phyloP scores from a whole-genome alignment of 2,113 vertebrate genomes.

The Nerophis ophidion region DNA sequence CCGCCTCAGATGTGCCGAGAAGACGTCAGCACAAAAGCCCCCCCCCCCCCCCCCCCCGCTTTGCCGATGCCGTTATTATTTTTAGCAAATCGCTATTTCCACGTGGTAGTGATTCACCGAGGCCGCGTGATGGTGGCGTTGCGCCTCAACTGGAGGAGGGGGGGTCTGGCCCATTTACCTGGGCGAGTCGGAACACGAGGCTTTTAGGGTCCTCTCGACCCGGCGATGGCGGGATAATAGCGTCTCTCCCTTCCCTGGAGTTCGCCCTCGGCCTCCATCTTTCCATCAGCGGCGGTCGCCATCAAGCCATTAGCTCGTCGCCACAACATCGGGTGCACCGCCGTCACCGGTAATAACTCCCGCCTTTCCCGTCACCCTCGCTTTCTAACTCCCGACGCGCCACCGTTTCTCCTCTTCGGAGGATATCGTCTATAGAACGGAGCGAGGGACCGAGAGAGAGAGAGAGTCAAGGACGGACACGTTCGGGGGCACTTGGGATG shows the following conservation, averaged over 20 bases:
- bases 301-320: constrained; percentile 43
- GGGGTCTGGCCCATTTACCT: constrained; percentile 53
- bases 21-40: background rate
- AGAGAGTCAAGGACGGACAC: constrained; percentile 15
- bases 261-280: constrained; percentile 42
- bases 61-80: background rate
- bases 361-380: constrained; percentile 39
- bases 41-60: background rate
- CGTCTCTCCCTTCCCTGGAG: constrained; percentile 46
- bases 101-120: no score
- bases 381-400: constrained; percentile 13
- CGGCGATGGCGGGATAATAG: constrained; percentile 48
- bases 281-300: constrained; percentile 13
- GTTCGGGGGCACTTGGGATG: constrained; percentile 8
- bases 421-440: constrained; percentile 25
- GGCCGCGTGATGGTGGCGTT: no score
- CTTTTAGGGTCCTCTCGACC: constrained; percentile 60
- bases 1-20: background rate
- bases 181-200: constrained; percentile 34
- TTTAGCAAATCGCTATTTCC: background rate
- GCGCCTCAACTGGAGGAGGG: no score
- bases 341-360: constrained; percentile 59
- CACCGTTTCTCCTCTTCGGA: constrained; percentile 29
- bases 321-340: constrained; percentile 35
- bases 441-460: constrained; percentile 6